Base-by-base conservation (phyloP, 2,113 vertebrate species). In the Arenaria interpres region DNA sequence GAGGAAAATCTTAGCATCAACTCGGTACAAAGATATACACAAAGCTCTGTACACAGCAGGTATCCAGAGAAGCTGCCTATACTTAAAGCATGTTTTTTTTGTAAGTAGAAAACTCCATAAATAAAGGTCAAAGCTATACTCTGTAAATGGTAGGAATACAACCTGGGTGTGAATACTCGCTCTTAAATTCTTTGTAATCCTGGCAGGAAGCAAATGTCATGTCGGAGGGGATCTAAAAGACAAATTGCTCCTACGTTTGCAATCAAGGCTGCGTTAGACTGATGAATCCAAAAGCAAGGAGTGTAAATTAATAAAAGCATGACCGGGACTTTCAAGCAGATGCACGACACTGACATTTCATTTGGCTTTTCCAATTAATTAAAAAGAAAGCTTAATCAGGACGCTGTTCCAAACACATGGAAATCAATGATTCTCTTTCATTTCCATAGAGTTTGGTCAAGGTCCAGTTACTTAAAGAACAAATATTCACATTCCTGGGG, bases 141-240 rank as follows among this genome's bases (percentile, higher is more conserved):
- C 37, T 57, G 67, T 2, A 35, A 63, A 43, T 1, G 30, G 45
- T 53, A 83, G 33, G 88, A 71, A 69, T 71, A 57, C 67, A 89
- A 79, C 39, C 92, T 91, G 94, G 81, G 81, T 73, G 91, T 83
- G 92, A 97, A 85, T 54, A 39, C 39, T 69, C 4, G 0, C 62
- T 69, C 84, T 81, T 68, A 64, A 93, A 89, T 76, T 91, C 90
- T 80, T 89, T 85, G 63, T 89, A 85, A 91, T 82, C 93, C 93
- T 9, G 37, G 77, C 97, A 97, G 95, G 94, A 97, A 97, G 24
- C 63, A 72, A 96, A 89, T 73, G 87, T 77, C 87, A 41, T 81
- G 86, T 95, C 27, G 1, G 53, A 80, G 73, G 66, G 80, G 87
- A 95, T 93, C 63, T 3, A 54, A 82, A 96, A 92, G 97, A 93